Percentiles rank a stretch among this genome's conserved stretches.
Conservation (phyloP, 1,140 invertebrate genomes). For the Xylocopa sonorina region DNA sequence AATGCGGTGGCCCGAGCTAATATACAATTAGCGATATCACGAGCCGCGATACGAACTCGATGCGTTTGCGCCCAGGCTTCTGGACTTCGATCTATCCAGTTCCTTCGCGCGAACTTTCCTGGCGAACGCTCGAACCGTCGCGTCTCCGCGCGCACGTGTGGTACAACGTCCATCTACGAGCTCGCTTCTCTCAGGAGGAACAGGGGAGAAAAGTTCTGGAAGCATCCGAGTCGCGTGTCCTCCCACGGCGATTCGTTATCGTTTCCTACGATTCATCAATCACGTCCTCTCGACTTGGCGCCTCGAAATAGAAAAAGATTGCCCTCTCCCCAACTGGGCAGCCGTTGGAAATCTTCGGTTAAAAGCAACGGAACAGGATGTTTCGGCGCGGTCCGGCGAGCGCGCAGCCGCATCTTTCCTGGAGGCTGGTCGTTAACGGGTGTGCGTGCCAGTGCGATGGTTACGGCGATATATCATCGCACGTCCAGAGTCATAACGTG, state of each 20-base stretch:
- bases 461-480: constrained; percentile 74
- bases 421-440: constrained; percentile 29
- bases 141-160: no score
- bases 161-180: no score
- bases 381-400: background rate
- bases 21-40: constrained; percentile 50
- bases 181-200: background rate
- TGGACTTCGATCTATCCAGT: constrained; percentile 10
- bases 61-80: constrained; percentile 14
- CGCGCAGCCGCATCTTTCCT: constrained; percentile 4
- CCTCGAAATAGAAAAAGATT: constrained; percentile 10
- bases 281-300: background rate
- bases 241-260: background rate
- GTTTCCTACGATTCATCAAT: constrained; percentile 10
- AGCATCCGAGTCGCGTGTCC: background rate
- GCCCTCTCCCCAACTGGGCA: background rate
- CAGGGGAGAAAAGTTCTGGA: background rate
- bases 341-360: constrained; percentile 45
- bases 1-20: constrained; percentile 40
- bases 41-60: constrained; percentile 46
- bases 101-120: constrained; percentile 13
- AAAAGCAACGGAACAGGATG: constrained; percentile 46
- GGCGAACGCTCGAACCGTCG: background rate
- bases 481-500: constrained; percentile 77
- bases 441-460: constrained; percentile 34